A percentile compares a stretch with the other conserved stretches of the same genome.
Conservation (phyloP, 2,797 vertebrate genomes). For the Sebastes flavidus region DNA sequence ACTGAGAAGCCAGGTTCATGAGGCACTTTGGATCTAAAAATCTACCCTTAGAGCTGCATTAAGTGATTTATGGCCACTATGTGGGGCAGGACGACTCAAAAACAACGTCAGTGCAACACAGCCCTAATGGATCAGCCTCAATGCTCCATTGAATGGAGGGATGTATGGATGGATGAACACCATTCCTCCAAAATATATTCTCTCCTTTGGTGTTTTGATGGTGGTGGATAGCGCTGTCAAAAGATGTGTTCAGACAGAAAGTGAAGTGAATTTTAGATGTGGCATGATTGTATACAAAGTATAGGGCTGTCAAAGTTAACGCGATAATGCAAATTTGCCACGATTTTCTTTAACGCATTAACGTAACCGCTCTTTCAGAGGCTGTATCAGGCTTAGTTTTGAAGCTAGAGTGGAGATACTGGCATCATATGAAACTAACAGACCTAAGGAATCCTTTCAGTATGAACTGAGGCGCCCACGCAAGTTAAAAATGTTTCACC, state of each 20-base stretch:
- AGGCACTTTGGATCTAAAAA: not conserved
- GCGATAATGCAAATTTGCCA: no score
- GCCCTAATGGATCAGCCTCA: not conserved
- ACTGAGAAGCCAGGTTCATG: not conserved
- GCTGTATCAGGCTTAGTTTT: not conserved
- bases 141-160: not conserved
- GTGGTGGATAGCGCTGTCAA: not conserved
- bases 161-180: not conserved
- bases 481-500: no score
- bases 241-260: not conserved
- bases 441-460: no score
- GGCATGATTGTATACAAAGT: not conserved
- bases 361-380: fast-evolving
- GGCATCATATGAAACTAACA: no score
- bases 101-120: not conserved
- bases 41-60: not conserved
- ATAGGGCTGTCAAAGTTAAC: no score
- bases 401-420: fast-evolving
- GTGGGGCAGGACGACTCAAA: not conserved
- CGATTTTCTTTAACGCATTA: no score
- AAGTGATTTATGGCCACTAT: not conserved
- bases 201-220: not conserved
- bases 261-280: not conserved
- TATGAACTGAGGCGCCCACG: not conserved
- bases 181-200: not conserved